Percentiles rank a stretch among this genome's conserved stretches.
Conservation (phyloP, 2,113 vertebrate genomes). For the Mungos mungo region DNA sequence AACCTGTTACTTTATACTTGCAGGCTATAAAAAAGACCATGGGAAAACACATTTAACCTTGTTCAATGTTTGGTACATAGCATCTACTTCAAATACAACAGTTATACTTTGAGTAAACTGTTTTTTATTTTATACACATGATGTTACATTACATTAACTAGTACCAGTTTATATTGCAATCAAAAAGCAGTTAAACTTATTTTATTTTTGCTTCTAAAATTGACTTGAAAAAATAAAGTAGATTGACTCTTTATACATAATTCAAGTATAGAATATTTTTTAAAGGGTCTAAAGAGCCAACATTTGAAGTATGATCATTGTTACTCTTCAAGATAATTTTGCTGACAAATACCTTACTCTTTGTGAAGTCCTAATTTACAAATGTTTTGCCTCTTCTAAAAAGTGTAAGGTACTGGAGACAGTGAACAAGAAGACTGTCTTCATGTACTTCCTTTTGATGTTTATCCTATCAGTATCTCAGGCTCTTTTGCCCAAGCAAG, state of each 20-base stretch:
- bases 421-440: not conserved
- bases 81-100: not conserved
- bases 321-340: constrained; percentile 28
- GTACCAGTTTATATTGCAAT: constrained; percentile 1
- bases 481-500: not conserved
- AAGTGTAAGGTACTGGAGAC: not conserved
- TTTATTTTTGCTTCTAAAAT: not conserved
- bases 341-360: not conserved
- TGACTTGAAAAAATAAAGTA: no score
- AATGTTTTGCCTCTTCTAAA: not conserved
- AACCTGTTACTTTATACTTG: not conserved
- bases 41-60: not conserved
- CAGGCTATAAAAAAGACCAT: not conserved
- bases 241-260: not conserved
- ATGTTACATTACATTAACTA: not conserved
- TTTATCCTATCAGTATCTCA: not conserved
- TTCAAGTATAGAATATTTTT: not conserved
- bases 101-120: not conserved
- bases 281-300: not conserved
- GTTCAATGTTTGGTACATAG: constrained; percentile 37
- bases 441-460: not conserved
- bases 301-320: not conserved
- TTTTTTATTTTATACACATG: constrained; percentile 22
- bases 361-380: not conserved
- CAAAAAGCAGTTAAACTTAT: not conserved